Base-by-base conservation (phyloP, 2,888 invertebrate genomes). In the Hyles lineata region DNA sequence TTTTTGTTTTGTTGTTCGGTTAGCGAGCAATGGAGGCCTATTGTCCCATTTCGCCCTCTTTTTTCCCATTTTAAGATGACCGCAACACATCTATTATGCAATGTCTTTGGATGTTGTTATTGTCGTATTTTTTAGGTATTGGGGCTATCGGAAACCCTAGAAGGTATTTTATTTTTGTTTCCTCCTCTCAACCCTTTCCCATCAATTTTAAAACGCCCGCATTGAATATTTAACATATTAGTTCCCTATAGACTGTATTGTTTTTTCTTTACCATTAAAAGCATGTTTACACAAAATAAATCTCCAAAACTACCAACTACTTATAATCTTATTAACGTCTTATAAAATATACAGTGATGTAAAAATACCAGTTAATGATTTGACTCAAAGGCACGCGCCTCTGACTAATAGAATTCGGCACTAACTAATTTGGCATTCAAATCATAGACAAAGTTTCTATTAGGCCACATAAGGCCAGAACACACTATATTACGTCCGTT, bases 401-500 rank as follows among this genome's bases (percentile, higher is more conserved):
- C 23, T 74, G 74, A 74, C 74, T 71, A 73, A 73, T 19, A 62
- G 62, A 67, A 73, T 77, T 73, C 61, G 55, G 32, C 19, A 77
- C 76, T 62, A 62, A 62, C 60, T 74, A 61, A 73, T 77, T 73
- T 62, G 35, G 32, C 21, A 77, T 77, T 74, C 77, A 73, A 73
- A 74, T 67, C 74, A 61, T 63, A 69, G 59, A 15, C 61, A 25
- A 62, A 61, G 70, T 75, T 79, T 82, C 76, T 81, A 81, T 81
- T 80, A 76, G 72, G n/a, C 79, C 77, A 71, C 50, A 76, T 79
- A 82, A 74, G 80, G 78, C 75, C 75, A 74, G 76, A 78, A 80
- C 78, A 79, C 77, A 74, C 73, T 78, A 78, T 78, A 79, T 74
- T 75, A 50, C 76, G 84, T 77, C 58, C 84, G 70, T 78, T 84